Evolutionary conservation across 1,140 invertebrate genomes (phyloP), one percentile per base, ranked within the genome.

Genomic region (Drosophila santomea): DNA sequence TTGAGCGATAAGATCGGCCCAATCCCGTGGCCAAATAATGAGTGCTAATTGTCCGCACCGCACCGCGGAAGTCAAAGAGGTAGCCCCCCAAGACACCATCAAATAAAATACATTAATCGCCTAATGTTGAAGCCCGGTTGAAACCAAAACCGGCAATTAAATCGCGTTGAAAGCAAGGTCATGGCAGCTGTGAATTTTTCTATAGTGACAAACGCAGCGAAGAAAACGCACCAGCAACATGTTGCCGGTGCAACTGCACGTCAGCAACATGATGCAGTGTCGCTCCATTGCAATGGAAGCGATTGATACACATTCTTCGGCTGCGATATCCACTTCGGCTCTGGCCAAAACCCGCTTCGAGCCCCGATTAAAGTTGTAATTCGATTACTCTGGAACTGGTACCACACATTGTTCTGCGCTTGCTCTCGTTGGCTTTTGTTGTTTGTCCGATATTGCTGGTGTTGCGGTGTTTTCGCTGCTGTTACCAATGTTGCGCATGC

Each of bases 351-450:
- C 79, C 58, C 64, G 84, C 72, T 88, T 89, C 48, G 68, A 89
- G 84, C 84, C 76, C 61, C 84, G 84, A 89, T 89, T 90, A 89
- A 74, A 74, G 80, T 63, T 78, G 84, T 89, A 89, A 89, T 89
- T 80, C 85, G 84, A 89, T 89, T 88, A 89, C 38, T 39, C 38
- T 39, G 38, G 11, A 14, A 39, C 38, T 39, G 38, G 38, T 39
- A 39, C 12, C 38, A 39, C 80, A 80, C 80, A 80, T 88, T 88
- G 84, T 88, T 89, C 84, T 88, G 80, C 80, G 74, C 44, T 50
- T 86, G 68, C 76, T 89, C 83, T 80, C 74, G 52, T 74, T 79
- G 61, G 57, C 56, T 51, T 72, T 75, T 72, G 62, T 51, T 74
- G 28, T 66, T 58, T 44, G 59, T 52, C 28, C 59, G 35, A 28